Conservation (phyloP, 2,113 vertebrate species). For the Pteropus alecto region DNA sequence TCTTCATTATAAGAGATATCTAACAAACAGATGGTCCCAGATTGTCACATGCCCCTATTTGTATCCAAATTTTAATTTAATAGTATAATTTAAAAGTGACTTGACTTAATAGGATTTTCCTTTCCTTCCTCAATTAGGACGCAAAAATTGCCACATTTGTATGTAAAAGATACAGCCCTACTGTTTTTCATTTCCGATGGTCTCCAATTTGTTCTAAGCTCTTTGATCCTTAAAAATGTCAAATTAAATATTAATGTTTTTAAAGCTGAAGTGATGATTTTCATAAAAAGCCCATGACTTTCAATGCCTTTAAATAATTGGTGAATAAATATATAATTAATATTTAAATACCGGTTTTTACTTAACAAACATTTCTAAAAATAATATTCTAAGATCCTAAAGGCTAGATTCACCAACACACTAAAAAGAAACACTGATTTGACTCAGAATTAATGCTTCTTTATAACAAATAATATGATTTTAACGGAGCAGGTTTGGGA, state of each 20-base stretch:
- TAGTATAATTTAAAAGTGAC: conserved; percentile 28
- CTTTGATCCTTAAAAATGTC: conserved; percentile 38
- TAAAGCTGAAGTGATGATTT: conserved; percentile 3
- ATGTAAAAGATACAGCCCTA: background rate
- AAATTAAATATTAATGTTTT: conserved; percentile 39
- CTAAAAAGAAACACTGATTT: background rate
- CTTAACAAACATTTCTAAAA: background rate
- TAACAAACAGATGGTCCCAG: background rate
- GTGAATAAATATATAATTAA: background rate
- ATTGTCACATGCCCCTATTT: background rate
- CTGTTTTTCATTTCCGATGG: background rate
- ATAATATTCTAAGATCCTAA: background rate
- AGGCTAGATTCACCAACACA: background rate
- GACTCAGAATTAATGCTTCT: background rate
- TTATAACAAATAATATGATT: background rate
- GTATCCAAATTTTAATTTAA: conserved; percentile 31
- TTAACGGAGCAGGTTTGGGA: background rate
- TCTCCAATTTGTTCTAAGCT: background rate
- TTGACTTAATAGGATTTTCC: background rate
- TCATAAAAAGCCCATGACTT: conserved; percentile 11
- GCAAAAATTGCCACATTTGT: background rate
- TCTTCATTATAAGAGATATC: background rate
- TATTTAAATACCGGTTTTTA: background rate
- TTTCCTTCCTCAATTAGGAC: background rate
- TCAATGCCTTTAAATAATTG: background rate